phyloP scores from a whole-genome alignment of 2,113 vertebrate genomes.

The Cavia porcellus region DNA sequence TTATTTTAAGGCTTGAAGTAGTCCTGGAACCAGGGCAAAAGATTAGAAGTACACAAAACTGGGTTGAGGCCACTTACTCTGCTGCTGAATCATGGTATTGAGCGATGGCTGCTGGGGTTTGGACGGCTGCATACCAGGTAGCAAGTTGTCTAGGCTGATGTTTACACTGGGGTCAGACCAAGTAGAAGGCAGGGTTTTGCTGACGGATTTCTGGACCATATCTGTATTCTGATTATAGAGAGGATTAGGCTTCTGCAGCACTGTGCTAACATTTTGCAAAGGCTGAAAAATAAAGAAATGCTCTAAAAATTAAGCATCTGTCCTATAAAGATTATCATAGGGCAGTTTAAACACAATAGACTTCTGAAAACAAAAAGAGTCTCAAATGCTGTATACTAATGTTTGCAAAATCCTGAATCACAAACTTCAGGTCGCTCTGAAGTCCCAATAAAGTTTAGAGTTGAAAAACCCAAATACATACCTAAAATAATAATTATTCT shows the following conservation, averaged over 20 bases:
- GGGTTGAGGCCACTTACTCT: conserved; percentile 89
- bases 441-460: background rate
- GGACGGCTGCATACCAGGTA: conserved; percentile 95
- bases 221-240: conserved; percentile 91
- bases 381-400: background rate
- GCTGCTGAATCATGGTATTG: conserved; percentile 97
- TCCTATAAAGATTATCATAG: conserved; percentile 26
- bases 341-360: conserved; percentile 54
- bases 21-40: conserved; percentile 18
- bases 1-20: conserved; percentile 37
- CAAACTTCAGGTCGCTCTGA: background rate
- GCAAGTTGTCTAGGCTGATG: conserved; percentile 98
- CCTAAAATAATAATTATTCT: background rate
- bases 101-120: conserved; percentile 96
- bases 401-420: background rate
- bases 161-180: conserved; percentile 98
- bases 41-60: background rate
- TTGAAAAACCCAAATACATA: background rate
- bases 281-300: conserved; percentile 88
- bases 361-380: background rate
- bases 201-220: conserved; percentile 91
- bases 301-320: conserved; percentile 78
- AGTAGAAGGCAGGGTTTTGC: conserved; percentile 95
- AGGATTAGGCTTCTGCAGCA: conserved; percentile 89
- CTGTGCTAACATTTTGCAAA: conserved; percentile 90